Percentiles rank a stretch among this genome's conserved stretches.
phyloP scores from a whole-genome alignment of 2,797 vertebrate genomes.

The Parauchenoglanis ngamensis region DNA sequence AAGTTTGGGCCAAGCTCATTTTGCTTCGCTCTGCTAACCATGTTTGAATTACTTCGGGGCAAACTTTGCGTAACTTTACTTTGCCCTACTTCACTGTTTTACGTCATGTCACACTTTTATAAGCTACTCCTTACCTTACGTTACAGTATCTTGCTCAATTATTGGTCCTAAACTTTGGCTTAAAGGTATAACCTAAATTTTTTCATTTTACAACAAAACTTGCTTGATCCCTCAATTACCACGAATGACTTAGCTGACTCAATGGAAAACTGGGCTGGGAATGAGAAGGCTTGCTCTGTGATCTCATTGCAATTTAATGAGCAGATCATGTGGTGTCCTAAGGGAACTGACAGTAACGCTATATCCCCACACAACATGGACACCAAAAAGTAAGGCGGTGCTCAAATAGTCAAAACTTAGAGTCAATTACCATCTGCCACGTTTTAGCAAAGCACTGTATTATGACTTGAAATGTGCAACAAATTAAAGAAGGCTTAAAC shows the following conservation, averaged over 20 bases:
- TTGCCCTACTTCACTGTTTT: neutral
- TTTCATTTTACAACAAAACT: neutral
- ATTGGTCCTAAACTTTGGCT: neutral
- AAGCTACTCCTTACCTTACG: neutral
- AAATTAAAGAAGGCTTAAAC: neutral
- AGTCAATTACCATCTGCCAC: constrained; percentile 16
- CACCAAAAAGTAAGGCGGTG: constrained; percentile 19
- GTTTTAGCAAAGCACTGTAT: neutral
- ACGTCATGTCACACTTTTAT: neutral
- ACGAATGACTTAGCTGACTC: constrained; percentile 42
- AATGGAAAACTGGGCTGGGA: constrained; percentile 51
- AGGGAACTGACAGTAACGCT: constrained; percentile 67
- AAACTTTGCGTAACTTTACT: constrained; percentile 21
- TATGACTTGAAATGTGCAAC: neutral
- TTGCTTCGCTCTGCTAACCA: constrained; percentile 39
- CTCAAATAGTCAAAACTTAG: constrained; percentile 4
- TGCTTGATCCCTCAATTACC: constrained; percentile 34
- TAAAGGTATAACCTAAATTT: neutral
- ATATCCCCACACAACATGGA: constrained; percentile 58
- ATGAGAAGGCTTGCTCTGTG: constrained; percentile 59
- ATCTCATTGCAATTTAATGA: constrained; percentile 80
- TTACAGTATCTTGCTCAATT: neutral
- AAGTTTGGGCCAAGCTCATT: constrained; percentile 36
- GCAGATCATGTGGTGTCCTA: constrained; percentile 64
- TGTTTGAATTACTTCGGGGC: constrained; percentile 1